These are phyloP conservation scores for Gopherus evgoodei DNA, from an alignment of 2,113 vertebrate genomes.

Conservation along the genomic window DNA sequence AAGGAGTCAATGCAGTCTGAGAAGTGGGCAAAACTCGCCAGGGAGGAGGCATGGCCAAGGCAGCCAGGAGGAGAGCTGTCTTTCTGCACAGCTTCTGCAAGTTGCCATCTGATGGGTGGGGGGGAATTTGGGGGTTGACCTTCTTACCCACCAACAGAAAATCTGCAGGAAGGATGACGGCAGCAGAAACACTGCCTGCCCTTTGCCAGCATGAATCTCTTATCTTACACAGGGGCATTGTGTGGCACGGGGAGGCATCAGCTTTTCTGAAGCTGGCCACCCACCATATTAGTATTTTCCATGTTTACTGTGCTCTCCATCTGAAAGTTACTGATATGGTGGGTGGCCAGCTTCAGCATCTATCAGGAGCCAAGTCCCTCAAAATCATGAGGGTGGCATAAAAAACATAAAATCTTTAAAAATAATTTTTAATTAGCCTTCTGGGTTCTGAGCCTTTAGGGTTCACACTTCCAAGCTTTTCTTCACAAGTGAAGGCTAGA, in stretches of 20 bases:
- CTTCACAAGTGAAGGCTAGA: not conserved
- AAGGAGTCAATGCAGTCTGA: not conserved
- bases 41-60: not conserved
- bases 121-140: too few species aligned
- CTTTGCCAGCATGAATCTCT: not conserved
- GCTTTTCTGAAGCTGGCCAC: not conserved
- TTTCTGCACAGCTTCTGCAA: not conserved
- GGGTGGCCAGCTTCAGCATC: too few species aligned
- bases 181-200: not conserved
- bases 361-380: not conserved
- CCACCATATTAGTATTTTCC: not conserved
- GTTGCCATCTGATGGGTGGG: not conserved
- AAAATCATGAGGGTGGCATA: not conserved
- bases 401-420: not conserved
- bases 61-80: not conserved
- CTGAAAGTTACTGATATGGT: not conserved
- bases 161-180: not conserved
- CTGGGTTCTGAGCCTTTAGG: not conserved
- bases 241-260: not conserved
- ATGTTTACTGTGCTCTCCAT: not conserved
- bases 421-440: not conserved
- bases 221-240: not conserved
- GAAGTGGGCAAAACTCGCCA: not conserved
- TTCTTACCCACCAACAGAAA: not conserved
- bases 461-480: not conserved